Evolutionary conservation across 2,113 vertebrate species (phyloP), one percentile per base, ranked within the genome.

Genomic region (Lutjanus erythropterus): DNA sequence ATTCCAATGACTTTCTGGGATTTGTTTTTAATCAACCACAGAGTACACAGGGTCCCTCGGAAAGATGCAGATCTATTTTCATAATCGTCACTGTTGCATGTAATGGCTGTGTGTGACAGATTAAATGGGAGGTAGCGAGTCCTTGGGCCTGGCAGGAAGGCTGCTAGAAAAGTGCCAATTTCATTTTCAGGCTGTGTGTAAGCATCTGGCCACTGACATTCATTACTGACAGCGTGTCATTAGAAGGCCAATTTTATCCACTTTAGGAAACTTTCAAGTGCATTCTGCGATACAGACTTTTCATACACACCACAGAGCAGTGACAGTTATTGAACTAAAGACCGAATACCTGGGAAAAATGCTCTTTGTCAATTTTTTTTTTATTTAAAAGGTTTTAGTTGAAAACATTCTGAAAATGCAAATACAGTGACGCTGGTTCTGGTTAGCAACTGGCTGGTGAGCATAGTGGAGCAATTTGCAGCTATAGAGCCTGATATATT

Each of bases 21-120:
- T 92, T 87, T 83, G 42, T 78, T 89, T 89, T 80, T 88, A 92
- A 92, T 90, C 84, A 89, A 56, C 70, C 85, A 60, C 59, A 74
- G 60, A 86, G 33, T 87, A 76, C 69, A 71, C 66, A 21, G 52
- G 60, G 55, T 76, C 60, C 47, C 62, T 47, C 2, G 52, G 67
- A 81, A 72, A 69, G 70, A 87, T 84, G 74, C 69, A 71, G 67
- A 75, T 76, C 46, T 70, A 72, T 83, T 82, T 72, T 75, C 23
- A 53, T 52, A 42, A 80, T 84, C 75, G 65, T 80, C 86, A 87
- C 59, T 58, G 77, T 86, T 80, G 72, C 58, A 52, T 65, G 61
- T 88, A 87, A 89, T 87, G 41, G 67, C 80, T 75, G 37, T 53
- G 71, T 71, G 74, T 92, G 87, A 88, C 87, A 90, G 71, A 89